Percentiles rank a stretch among this genome's conserved stretches.
phyloP scores from a whole-genome alignment of 2,797 vertebrate genomes.

The Tarsius wallacei region DNA sequence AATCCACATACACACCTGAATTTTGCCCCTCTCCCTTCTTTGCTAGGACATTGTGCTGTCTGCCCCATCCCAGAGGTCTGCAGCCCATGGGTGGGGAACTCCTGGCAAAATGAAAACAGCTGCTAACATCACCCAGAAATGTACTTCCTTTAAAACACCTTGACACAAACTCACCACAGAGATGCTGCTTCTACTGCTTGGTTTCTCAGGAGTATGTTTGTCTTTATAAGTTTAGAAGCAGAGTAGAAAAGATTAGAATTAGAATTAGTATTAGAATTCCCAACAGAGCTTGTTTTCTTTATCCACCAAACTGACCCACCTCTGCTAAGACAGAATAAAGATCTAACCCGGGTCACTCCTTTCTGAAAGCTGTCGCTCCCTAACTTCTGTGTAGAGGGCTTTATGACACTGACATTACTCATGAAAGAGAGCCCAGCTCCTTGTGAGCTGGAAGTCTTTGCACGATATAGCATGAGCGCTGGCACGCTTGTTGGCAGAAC shows the following conservation, averaged over 20 bases:
- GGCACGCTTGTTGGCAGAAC: constrained; percentile 53
- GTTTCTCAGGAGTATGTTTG: not conserved
- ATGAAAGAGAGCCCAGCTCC: constrained; percentile 5
- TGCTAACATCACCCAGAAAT: not conserved
- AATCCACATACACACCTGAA: not conserved
- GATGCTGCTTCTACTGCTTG: not conserved
- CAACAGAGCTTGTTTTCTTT: not conserved
- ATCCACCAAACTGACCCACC: not conserved
- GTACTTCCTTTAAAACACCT: not conserved
- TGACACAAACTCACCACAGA: not conserved
- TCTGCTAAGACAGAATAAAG: constrained; percentile 1
- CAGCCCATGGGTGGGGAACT: fast-evolving
- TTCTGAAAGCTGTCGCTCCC: constrained; percentile 16
- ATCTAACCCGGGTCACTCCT: not conserved
- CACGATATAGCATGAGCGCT: constrained; percentile 1
- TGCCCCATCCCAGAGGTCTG: not conserved
- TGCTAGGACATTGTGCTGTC: not conserved
- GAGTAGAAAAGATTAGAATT: not conserved
- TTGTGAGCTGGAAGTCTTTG: not conserved
- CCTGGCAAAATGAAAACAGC: not conserved
- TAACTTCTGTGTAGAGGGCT: not conserved
- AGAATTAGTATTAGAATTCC: constrained; percentile 11
- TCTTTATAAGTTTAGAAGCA: not conserved
- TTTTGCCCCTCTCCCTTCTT: not conserved
- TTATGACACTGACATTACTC: constrained; percentile 18